These are phyloP conservation scores for Drosophila villosipedis DNA, from an alignment of 2,888 invertebrate species.

Conservation along the genomic window DNA sequence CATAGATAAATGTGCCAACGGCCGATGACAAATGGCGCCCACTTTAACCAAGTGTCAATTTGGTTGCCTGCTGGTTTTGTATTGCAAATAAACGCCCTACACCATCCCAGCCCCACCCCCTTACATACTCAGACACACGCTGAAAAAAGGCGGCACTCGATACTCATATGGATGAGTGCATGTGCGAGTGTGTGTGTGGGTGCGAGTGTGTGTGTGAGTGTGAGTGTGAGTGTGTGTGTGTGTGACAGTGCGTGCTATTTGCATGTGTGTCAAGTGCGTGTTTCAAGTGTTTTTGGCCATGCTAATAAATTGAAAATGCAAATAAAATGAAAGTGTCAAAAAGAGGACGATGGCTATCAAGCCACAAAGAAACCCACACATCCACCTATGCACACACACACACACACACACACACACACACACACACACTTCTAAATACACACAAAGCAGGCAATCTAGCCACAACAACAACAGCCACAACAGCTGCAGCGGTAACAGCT, in stretches of 20 bases:
- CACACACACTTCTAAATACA: slow-evolving; percentile 7
- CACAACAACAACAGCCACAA: slow-evolving; percentile 21
- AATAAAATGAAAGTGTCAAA: slow-evolving; percentile 76
- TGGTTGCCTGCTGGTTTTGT: slow-evolving; percentile 41
- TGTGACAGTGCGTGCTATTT: slow-evolving; percentile 51
- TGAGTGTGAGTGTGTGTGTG: slow-evolving; percentile 14
- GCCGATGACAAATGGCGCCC: slow-evolving; percentile 71
- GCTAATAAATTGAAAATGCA: slow-evolving; percentile 80
- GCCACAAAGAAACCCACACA: slow-evolving; percentile 40
- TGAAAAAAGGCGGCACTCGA: slow-evolving; percentile 42
- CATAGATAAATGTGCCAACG: slow-evolving; percentile 64
- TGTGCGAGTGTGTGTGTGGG: slow-evolving; percentile 11
- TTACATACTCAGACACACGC: not conserved
- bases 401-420: slow-evolving; percentile 14
- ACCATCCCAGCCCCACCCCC: not conserved
- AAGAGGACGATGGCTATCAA: slow-evolving; percentile 54
- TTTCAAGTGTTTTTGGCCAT: slow-evolving; percentile 49
- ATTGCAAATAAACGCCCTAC: slow-evolving; percentile 11
- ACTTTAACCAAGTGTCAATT: slow-evolving; percentile 78
- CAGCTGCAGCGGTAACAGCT: not conserved
- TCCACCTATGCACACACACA: slow-evolving; percentile 14
- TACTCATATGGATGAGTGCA: slow-evolving; percentile 40
- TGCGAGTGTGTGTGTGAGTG: not conserved
- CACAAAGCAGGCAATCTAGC: slow-evolving; percentile 43
- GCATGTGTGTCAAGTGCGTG: slow-evolving; percentile 74